Evolutionary conservation across 1,140 invertebrate species (phyloP).

Genomic region (Aethina tumida): DNA sequence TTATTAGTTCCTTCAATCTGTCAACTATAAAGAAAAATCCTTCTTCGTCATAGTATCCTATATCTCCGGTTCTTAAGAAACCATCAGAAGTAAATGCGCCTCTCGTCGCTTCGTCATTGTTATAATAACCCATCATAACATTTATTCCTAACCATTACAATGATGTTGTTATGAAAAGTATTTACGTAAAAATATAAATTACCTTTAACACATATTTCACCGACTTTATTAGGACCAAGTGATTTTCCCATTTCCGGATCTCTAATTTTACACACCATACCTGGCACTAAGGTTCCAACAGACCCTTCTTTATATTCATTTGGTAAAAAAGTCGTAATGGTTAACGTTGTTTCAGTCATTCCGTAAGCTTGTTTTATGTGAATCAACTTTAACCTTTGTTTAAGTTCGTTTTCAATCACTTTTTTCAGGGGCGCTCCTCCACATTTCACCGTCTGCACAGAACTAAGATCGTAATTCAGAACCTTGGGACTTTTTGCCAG

Average conservation of each 20-base stretch:
- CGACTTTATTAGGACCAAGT: constrained; percentile 48
- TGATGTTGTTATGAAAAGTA: background rate
- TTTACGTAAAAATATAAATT: background rate
- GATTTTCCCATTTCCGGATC: constrained; percentile 49
- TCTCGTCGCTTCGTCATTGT: constrained; percentile 60
- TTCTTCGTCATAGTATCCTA: constrained; percentile 66
- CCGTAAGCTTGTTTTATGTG: constrained; percentile 53
- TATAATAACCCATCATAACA: constrained; percentile 55
- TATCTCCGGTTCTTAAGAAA: constrained; percentile 77
- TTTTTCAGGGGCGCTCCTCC: constrained; percentile 40
- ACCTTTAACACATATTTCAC: constrained; percentile 59
- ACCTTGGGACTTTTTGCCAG: constrained; percentile 42
- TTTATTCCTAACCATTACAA: constrained; percentile 36
- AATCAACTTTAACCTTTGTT: constrained; percentile 25
- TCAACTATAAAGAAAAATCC: constrained; percentile 69
- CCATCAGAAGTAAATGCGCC: constrained; percentile 57
- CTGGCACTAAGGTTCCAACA: constrained; percentile 44
- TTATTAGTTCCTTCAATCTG: constrained; percentile 82
- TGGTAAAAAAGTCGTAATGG: constrained; percentile 17
- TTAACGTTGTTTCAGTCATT: constrained; percentile 53
- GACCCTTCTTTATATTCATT: constrained; percentile 40
- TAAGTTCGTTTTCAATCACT: constrained; percentile 33
- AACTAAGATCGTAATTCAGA: constrained; percentile 36
- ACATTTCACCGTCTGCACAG: constrained; percentile 34
- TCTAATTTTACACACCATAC: constrained; percentile 47